A percentile compares a stretch with the other conserved stretches of the same genome.
phyloP scores from a whole-genome alignment of 2,797 vertebrate genomes.

The Amazona finschi region DNA sequence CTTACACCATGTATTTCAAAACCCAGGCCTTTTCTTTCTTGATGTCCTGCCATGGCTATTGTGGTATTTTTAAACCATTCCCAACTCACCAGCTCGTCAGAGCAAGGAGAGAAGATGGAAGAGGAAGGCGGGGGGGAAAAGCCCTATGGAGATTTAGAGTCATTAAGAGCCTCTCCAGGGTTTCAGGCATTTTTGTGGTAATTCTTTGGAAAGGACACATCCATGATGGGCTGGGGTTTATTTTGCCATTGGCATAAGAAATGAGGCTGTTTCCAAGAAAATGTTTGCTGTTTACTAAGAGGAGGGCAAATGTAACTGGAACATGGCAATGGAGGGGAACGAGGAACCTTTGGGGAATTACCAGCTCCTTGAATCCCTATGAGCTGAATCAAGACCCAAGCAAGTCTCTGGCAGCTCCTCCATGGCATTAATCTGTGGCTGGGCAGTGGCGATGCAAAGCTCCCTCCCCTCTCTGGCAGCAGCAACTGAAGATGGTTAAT shows the following conservation, averaged over 20 bases:
- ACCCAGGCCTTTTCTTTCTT: constrained; percentile 54
- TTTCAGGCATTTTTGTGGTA: constrained; percentile 65
- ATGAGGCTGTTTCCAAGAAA: constrained; percentile 38
- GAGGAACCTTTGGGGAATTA: not conserved
- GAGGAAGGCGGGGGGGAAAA: not conserved
- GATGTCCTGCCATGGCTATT: constrained; percentile 64
- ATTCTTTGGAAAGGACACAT: constrained; percentile 45
- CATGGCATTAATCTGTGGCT: not conserved
- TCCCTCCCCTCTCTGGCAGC: not conserved
- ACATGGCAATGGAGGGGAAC: not conserved
- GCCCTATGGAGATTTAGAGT: constrained; percentile 44
- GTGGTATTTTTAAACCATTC: constrained; percentile 61
- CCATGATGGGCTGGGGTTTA: constrained; percentile 33
- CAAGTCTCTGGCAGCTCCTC: not conserved
- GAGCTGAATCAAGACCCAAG: not conserved
- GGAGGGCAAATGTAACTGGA: not conserved
- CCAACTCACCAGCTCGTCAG: constrained; percentile 58
- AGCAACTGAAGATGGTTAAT: not conserved
- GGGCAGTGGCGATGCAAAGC: not conserved
- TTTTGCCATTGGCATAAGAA: constrained; percentile 46
- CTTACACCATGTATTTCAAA: constrained; percentile 55
- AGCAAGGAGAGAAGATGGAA: constrained; percentile 24
- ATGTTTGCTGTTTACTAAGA: constrained; percentile 33
- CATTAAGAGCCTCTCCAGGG: constrained; percentile 50
- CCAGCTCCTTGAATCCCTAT: not conserved